These are phyloP conservation scores for Polyergus mexicanus DNA, from an alignment of 1,140 invertebrate genomes.

Conservation along the genomic window DNA sequence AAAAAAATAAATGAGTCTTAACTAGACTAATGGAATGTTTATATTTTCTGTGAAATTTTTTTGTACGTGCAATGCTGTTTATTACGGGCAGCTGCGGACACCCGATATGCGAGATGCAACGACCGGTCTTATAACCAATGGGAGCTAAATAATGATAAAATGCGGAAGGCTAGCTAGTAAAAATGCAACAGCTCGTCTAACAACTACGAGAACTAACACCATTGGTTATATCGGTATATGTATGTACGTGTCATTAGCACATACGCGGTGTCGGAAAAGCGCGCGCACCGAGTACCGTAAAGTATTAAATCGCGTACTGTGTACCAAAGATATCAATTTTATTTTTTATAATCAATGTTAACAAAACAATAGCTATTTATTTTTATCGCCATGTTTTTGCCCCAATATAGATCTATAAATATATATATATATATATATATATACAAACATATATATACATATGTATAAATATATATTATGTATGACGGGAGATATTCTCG, in stretches of 20 bases:
- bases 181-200: conserved; percentile 86
- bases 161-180: conserved; percentile 85
- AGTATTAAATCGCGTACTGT: neutral
- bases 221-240: conserved; percentile 81
- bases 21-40: neutral
- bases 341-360: neutral
- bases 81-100: conserved; percentile 65
- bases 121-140: conserved; percentile 81
- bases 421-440: conserved; percentile 9
- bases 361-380: neutral
- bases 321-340: neutral
- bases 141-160: conserved; percentile 84
- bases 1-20: neutral
- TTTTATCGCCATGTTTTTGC: neutral
- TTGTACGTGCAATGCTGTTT: conserved; percentile 13
- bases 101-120: conserved; percentile 66
- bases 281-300: conserved; percentile 48
- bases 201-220: conserved; percentile 84
- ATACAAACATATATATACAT: neutral
- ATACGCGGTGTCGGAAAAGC: conserved; percentile 74
- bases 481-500: neutral
- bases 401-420: neutral
- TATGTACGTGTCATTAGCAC: conserved; percentile 82
- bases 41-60: neutral
- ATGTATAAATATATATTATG: neutral